A percentile compares a stretch with the other conserved stretches of the same genome.
These are phyloP conservation scores for Andrena bucephala DNA, from an alignment of 2,888 invertebrate species.

Conservation along the genomic window DNA sequence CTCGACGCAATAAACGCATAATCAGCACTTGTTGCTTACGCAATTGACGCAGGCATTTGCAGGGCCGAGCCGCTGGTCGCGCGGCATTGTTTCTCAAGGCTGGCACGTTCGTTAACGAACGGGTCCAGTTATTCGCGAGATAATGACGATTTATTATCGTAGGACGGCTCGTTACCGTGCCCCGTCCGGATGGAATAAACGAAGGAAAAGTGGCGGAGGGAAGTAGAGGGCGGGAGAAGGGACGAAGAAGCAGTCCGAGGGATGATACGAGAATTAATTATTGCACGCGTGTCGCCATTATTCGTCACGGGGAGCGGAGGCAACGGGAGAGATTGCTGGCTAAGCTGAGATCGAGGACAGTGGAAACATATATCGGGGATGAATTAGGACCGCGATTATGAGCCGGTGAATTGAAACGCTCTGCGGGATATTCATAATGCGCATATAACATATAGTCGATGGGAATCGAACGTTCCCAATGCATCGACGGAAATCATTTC, in stretches of 20 bases:
- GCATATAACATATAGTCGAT: not conserved
- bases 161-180: constrained; percentile 51
- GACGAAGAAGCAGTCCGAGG: not conserved
- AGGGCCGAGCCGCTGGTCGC: constrained; percentile 27
- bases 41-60: constrained; percentile 59
- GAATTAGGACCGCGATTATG: not conserved
- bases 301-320: not conserved
- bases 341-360: not conserved
- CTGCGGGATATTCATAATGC: not conserved
- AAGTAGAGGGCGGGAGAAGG: not conserved
- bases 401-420: not conserved
- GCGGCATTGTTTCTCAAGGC: constrained; percentile 50
- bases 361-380: not conserved
- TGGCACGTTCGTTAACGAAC: constrained; percentile 61
- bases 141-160: constrained; percentile 63
- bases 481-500: constrained; percentile 49
- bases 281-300: constrained; percentile 42
- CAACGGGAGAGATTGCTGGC: not conserved
- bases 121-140: constrained; percentile 19
- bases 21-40: constrained; percentile 71
- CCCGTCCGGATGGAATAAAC: constrained; percentile 22
- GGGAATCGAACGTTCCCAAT: constrained; percentile 20
- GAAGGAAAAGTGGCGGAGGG: constrained; percentile 20
- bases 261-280: constrained; percentile 64
- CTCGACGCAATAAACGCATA: constrained; percentile 51